A percentile compares a stretch with the other conserved stretches of the same genome.
Conservation (phyloP, 1,140 invertebrate genomes). For the Drosophila auraria region DNA sequence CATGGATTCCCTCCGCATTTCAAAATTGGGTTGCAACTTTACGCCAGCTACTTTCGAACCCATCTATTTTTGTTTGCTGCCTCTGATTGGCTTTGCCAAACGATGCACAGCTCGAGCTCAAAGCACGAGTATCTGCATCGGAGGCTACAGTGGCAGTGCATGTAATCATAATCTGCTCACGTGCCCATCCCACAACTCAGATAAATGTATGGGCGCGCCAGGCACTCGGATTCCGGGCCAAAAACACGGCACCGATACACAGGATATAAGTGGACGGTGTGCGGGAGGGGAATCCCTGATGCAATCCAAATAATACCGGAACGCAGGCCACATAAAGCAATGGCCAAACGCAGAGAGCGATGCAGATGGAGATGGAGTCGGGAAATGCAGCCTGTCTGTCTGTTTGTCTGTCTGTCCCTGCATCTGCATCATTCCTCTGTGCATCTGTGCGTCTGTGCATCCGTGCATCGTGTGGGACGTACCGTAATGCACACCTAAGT, state of each 20-base stretch:
- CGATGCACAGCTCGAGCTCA: conserved; percentile 16
- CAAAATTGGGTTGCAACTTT: conserved; percentile 16
- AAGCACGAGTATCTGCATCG: conserved; percentile 17
- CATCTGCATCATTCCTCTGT: conserved; percentile 22
- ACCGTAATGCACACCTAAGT: conserved; percentile 54
- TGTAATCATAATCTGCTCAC: conserved; percentile 75
- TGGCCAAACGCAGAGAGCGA: conserved; percentile 18
- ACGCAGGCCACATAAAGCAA: conserved; percentile 41
- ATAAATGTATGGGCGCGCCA: conserved; percentile 25
- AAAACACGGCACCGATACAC: conserved; percentile 32
- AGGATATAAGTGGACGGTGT: neutral
- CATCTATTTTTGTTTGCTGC: conserved; percentile 33
- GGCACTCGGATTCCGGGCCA: neutral
- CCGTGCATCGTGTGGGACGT: neutral
- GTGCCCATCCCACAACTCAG: conserved; percentile 54
- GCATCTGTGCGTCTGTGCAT: neutral
- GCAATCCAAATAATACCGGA: conserved; percentile 34
- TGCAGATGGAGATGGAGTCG: neutral
- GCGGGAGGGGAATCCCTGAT: neutral
- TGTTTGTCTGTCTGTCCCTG: neutral
- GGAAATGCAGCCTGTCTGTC: conserved; percentile 16
- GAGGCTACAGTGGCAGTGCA: conserved; percentile 13
- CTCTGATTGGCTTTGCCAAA: conserved; percentile 38
- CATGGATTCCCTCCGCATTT: neutral
- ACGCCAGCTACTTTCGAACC: conserved; percentile 12